phyloP scores from a whole-genome alignment of 2,888 invertebrate genomes.

The Sarcophaga caerulescens region DNA sequence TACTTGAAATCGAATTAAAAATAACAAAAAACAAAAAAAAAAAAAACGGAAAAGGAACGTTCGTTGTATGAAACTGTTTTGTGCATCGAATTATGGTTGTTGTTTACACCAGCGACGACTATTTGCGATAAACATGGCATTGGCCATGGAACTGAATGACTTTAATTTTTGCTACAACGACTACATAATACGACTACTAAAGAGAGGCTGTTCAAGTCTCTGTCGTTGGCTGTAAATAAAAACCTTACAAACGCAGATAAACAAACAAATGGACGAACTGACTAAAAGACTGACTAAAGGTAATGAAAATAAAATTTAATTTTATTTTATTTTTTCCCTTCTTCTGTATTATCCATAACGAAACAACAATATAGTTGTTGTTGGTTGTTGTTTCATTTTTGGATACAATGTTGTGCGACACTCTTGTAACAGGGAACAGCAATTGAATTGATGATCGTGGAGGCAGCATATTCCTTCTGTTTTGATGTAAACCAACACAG shows the following conservation, averaged over 20 bases:
- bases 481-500: conserved; percentile 40
- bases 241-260: conserved; percentile 4
- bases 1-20: conserved; percentile 31
- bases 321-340: not conserved
- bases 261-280: conserved; percentile 18
- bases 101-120: not conserved
- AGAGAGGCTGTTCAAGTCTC: not conserved
- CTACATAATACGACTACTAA: not conserved
- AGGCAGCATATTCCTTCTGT: conserved; percentile 9
- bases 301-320: not conserved
- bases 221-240: conserved; percentile 22
- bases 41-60: conserved; percentile 1
- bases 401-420: not conserved
- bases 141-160: conserved; percentile 55
- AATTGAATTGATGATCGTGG: not conserved
- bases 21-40: not conserved
- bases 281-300: not conserved
- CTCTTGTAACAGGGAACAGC: not conserved
- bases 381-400: not conserved
- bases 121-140: conserved; percentile 28
- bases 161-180: conserved; percentile 7
- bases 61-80: not conserved
- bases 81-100: not conserved
- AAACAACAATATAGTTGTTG: no score
- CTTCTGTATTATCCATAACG: no score